A percentile compares a stretch with the other conserved stretches of the same genome.
Conservation (phyloP, 92 coral and sea anemone species). For the Zoanthus solanderi region DNA sequence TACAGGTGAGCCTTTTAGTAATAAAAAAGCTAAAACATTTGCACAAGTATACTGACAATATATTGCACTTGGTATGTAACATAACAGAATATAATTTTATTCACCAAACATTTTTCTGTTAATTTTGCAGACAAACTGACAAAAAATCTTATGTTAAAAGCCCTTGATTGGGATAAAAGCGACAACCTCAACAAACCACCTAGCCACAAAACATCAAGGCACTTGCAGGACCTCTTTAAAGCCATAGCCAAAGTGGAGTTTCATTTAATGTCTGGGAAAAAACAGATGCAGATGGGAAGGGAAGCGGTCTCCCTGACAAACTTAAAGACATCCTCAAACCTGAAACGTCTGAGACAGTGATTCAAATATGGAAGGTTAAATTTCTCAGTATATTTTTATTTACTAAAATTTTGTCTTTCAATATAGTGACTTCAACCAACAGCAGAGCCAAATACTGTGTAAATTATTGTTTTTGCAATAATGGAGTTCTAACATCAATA, state of each 20-base stretch:
- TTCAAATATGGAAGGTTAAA: constrained; percentile 67
- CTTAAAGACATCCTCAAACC: constrained; percentile 65
- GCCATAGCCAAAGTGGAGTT: constrained; percentile 75
- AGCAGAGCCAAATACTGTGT: background rate
- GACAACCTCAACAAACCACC: constrained; percentile 72
- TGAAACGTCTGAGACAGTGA: constrained; percentile 59
- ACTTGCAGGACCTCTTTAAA: constrained; percentile 54
- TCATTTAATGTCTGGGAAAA: constrained; percentile 77
- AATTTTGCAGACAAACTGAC: constrained; percentile 61
- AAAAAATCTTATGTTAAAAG: constrained; percentile 60
- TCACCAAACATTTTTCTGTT: background rate
- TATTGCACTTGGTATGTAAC: background rate
- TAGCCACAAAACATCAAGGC: constrained; percentile 45
- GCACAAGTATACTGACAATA: background rate
- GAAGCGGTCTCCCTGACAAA: constrained; percentile 69
- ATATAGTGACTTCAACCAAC: background rate
- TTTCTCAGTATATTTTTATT: background rate
- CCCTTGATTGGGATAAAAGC: constrained; percentile 32
- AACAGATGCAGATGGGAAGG: constrained; percentile 68
- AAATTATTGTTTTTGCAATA: background rate
- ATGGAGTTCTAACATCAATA: background rate
- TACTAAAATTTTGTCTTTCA: background rate
- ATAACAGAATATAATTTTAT: background rate
- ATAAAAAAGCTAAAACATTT: constrained; percentile 18
- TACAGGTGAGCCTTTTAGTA: constrained; percentile 33